Evolutionary conservation across 2,113 vertebrate species (phyloP).

Genomic region (Murina feae): DNA sequence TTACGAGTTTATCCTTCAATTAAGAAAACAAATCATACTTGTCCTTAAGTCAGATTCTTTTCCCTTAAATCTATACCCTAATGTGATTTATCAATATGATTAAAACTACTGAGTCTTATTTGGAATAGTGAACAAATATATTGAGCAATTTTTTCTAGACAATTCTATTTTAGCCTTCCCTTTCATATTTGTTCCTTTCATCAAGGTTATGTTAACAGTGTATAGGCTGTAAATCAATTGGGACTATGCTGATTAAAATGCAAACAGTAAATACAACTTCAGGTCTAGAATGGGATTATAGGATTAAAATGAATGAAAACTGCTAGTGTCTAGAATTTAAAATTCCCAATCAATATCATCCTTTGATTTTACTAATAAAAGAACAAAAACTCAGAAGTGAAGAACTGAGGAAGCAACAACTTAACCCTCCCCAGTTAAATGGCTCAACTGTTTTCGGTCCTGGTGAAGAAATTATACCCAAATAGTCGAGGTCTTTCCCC

Average conservation of each 20-base stretch:
- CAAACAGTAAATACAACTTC: constrained; percentile 76
- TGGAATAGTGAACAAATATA: constrained; percentile 29
- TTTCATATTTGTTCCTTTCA: constrained; percentile 68
- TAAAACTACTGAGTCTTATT: constrained; percentile 35
- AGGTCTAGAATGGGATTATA: constrained; percentile 81
- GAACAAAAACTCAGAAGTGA: constrained; percentile 56
- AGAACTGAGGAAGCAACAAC: background rate
- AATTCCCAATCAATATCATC: constrained; percentile 74
- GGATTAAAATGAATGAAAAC: constrained; percentile 81
- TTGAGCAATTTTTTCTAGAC: constrained; percentile 20
- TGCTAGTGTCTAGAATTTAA: constrained; percentile 71
- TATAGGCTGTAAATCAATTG: constrained; percentile 64
- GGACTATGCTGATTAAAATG: constrained; percentile 81
- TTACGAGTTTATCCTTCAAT: constrained; percentile 63
- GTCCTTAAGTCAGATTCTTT: constrained; percentile 42
- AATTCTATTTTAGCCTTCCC: constrained; percentile 62
- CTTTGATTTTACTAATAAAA: constrained; percentile 75
- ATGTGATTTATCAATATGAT: constrained; percentile 64
- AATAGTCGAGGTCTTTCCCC: background rate
- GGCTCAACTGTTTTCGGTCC: constrained; percentile 4
- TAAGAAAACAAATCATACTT: constrained; percentile 69
- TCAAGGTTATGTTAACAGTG: constrained; percentile 61
- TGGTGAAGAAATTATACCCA: constrained; percentile 9
- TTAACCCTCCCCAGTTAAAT: background rate
- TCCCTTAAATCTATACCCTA: constrained; percentile 37